These are phyloP conservation scores for Xylota sylvarum DNA, from an alignment of 2,888 invertebrate species.

Conservation along the genomic window DNA sequence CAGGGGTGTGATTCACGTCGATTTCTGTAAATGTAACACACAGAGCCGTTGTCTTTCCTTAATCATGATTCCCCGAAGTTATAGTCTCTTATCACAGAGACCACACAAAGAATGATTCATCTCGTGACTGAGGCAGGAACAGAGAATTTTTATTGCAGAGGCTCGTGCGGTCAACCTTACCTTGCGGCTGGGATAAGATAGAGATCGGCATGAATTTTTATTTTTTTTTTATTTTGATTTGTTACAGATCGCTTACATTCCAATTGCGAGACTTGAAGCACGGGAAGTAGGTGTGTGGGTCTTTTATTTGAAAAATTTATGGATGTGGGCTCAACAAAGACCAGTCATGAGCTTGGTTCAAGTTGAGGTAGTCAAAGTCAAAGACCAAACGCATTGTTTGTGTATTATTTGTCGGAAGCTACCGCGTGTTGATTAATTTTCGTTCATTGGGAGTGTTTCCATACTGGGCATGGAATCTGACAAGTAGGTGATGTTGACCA, in stretches of 20 bases:
- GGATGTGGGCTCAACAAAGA: constrained; percentile 12
- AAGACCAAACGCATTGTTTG: constrained; percentile 9
- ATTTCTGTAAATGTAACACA: constrained; percentile 22
- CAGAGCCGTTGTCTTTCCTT: constrained; percentile 46
- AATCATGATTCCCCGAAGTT: constrained; percentile 26
- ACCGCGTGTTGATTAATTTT: constrained; percentile 11
- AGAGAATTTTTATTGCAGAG: constrained; percentile 5
- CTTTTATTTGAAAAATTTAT: constrained; percentile 5
- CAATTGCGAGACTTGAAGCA: not conserved
- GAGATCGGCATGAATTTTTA: constrained; percentile 32
- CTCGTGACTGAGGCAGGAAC: not conserved
- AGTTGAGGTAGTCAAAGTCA: constrained; percentile 4
- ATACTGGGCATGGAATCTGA: constrained; percentile 22
- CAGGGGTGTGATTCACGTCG: constrained; percentile 30
- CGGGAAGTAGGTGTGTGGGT: constrained; percentile 32
- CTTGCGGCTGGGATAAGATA: constrained; percentile 16
- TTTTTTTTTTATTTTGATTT: not conserved
- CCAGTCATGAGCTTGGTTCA: not conserved
- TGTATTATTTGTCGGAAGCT: constrained; percentile 6
- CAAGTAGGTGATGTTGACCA: not conserved
- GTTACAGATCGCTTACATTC: constrained; percentile 6
- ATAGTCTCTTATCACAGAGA: constrained; percentile 34
- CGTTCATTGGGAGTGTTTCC: constrained; percentile 11
- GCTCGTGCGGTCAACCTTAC: constrained; percentile 22
- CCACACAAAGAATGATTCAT: constrained; percentile 46